Base-by-base conservation (phyloP, 2,113 vertebrate species). In the Gobio gobio region DNA sequence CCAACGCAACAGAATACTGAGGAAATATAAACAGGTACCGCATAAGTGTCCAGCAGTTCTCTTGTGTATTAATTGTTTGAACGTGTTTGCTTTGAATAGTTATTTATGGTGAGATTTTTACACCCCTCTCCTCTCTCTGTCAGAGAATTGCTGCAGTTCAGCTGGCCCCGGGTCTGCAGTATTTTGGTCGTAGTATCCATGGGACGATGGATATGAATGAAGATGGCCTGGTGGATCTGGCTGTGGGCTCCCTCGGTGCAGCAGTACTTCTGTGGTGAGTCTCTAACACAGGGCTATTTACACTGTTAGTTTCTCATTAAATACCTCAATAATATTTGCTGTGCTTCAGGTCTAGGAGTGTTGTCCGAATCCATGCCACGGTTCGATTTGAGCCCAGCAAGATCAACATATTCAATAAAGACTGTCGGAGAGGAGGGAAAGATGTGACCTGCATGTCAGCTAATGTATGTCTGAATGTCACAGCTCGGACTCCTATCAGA, bases 331-430 rank as follows among this genome's bases (percentile, higher is more conserved):
- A 47, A 51, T 33, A 5, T 16, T 45, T n/a, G 9, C 64, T 75
- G 63, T 82, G 79, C 59, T 81, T 9, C 92, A 99, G 98, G 98
- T 96, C 97, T 81, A 95, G 96, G 87, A 97, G 97, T 0, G 97
- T 99, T 14, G 90, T 98, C 29, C 95, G 89, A 86, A 94, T 99
- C 90, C 95, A 97, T 0, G 91, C 95, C 91, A 95, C 90, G 51
- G 92, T 98, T 84, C 93, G 89, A 88, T 99, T 99, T 0, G 96
- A 99, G 91, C 98, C 97, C 1, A 61, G 93, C 89, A 99, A 99
- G 89, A 93, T 99, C 93, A 99, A 99, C 94, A 96, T 98, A 92
- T 99, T 99, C 92, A 96, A 96, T 94, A 97, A 97, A 89, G 97
- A 99, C 93, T 99, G 98, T 91, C 93, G 88, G 88, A 91, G 97